phyloP scores from a whole-genome alignment of 2,888 invertebrate genomes.

The Timandra comae region DNA sequence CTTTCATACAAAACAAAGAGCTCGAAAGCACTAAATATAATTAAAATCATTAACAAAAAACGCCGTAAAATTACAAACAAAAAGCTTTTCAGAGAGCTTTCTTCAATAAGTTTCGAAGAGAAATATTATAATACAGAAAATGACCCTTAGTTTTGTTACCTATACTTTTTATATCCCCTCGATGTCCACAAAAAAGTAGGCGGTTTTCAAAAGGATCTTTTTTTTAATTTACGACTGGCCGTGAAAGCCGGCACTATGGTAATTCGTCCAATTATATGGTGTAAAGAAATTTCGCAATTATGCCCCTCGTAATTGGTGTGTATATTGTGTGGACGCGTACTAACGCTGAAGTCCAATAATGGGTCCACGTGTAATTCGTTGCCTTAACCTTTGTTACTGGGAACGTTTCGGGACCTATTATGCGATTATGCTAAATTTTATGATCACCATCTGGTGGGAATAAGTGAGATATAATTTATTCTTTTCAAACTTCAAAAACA shows the following conservation, averaged over 20 bases:
- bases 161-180: constrained; percentile 37
- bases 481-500: constrained; percentile 31
- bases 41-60: too few species aligned
- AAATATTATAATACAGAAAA: constrained; percentile 23
- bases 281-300: constrained; percentile 53
- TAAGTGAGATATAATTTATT: constrained; percentile 38
- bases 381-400: constrained; percentile 44
- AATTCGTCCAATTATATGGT: constrained; percentile 44
- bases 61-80: background rate
- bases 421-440: constrained; percentile 41
- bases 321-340: too few species aligned
- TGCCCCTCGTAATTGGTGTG: too few species aligned
- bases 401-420: constrained; percentile 35
- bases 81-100: constrained; percentile 6
- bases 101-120: constrained; percentile 4
- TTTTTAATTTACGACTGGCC: constrained; percentile 54
- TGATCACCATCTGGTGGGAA: constrained; percentile 29
- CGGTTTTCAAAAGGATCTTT: constrained; percentile 42
- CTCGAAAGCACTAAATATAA: too few species aligned
- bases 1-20: too few species aligned
- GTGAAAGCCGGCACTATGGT: constrained; percentile 44
- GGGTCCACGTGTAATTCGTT: constrained; percentile 42
- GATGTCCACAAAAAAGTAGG: constrained; percentile 42
- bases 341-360: background rate
- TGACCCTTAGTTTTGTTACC: constrained; percentile 24